Conservation (phyloP, 2,888 invertebrate genomes). For the Leptarthrus brevirostris region DNA sequence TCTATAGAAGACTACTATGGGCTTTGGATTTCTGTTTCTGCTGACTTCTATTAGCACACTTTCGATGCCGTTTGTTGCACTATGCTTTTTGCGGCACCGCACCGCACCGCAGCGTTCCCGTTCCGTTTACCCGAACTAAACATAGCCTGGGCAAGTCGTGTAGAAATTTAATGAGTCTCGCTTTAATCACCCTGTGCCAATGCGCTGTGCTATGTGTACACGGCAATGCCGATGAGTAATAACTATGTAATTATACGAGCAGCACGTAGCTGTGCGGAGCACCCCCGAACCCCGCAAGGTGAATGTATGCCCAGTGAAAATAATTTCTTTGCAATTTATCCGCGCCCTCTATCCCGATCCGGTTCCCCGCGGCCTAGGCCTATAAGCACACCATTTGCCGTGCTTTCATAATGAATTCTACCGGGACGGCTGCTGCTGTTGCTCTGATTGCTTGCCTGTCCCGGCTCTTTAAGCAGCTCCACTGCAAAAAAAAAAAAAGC, state of each 20-base stretch:
- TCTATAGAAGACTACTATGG: constrained; percentile 11
- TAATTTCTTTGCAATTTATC: constrained; percentile 23
- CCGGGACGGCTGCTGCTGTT: too few species aligned
- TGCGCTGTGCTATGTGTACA: not conserved
- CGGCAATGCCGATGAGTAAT: constrained; percentile 18
- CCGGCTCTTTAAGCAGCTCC: constrained; percentile 15
- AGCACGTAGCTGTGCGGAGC: too few species aligned
- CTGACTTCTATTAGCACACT: constrained; percentile 40
- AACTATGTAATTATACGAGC: constrained; percentile 25
- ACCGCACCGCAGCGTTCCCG: not conserved
- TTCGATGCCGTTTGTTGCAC: constrained; percentile 29
- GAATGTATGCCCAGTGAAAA: constrained; percentile 24
- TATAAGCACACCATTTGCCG: too few species aligned
- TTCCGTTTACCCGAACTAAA: not conserved
- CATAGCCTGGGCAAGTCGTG: constrained; percentile 17
- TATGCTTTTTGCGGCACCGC: not conserved
- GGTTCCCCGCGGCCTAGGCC: not conserved
- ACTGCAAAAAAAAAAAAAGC: constrained; percentile 19
- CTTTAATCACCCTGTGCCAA: not conserved
- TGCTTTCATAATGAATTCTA: too few species aligned
- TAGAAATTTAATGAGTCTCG: constrained; percentile 27
- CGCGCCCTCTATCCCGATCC: constrained; percentile 4
- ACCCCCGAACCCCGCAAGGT: not conserved
- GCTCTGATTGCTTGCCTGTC: too few species aligned
- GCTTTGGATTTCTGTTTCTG: not conserved